Conservation (phyloP, 1,140 invertebrate genomes). For the Drosophila novamexicana region DNA sequence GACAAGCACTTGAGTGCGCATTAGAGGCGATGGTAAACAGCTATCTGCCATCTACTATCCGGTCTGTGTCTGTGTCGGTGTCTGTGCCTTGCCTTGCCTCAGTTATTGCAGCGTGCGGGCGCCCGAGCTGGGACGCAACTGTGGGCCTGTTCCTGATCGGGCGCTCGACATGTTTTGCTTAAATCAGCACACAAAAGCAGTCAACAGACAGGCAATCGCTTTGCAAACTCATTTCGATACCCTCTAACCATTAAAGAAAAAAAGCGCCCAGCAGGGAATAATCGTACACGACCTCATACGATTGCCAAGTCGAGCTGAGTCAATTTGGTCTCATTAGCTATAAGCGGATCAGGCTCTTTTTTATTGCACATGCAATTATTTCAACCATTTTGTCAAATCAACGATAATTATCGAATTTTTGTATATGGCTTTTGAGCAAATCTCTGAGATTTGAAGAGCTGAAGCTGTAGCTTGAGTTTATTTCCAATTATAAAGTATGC, state of each 20-base stretch:
- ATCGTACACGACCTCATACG: too few relatives aligned
- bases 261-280: background rate
- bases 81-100: background rate
- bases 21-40: conserved; percentile 57
- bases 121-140: background rate
- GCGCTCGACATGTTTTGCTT: conserved; percentile 45
- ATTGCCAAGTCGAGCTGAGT: too few relatives aligned
- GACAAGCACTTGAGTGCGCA: conserved; percentile 77
- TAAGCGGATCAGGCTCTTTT: too few relatives aligned
- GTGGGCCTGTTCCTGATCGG: too few relatives aligned
- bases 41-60: background rate
- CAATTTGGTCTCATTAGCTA: too few relatives aligned
- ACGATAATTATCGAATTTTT: too few relatives aligned
- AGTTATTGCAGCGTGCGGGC: background rate
- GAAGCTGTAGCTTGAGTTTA: too few relatives aligned
- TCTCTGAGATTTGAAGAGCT: too few relatives aligned
- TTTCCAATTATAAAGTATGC: too few relatives aligned
- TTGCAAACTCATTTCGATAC: conserved; percentile 2
- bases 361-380: too few relatives aligned
- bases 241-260: background rate
- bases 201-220: conserved; percentile 23
- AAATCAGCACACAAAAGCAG: conserved; percentile 47
- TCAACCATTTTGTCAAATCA: too few relatives aligned
- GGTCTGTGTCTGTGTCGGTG: background rate
- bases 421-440: too few relatives aligned